A percentile compares a stretch with the other conserved stretches of the same genome.
Evolutionary conservation across 1,140 invertebrate genomes (phyloP).

Genomic region (Ganaspis sp.): DNA sequence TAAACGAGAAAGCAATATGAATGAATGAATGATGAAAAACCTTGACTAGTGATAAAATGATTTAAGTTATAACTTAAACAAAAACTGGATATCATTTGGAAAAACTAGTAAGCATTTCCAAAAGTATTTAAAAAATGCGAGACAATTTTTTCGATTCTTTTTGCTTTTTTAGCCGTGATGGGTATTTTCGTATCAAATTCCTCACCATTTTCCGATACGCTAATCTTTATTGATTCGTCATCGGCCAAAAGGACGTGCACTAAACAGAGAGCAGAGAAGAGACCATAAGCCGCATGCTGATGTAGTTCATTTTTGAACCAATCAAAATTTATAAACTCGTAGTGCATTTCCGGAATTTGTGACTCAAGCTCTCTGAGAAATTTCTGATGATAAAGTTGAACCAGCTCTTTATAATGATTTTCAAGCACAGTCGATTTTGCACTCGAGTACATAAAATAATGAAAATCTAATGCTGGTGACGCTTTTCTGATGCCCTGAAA

Average conservation of each 20-base stretch:
- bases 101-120: not conserved
- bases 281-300: conserved; percentile 55
- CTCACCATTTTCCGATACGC: conserved; percentile 20
- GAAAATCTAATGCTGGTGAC: conserved; percentile 63
- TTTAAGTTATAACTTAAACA: not conserved
- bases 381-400: conserved; percentile 61
- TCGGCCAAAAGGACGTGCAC: conserved; percentile 50
- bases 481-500: conserved; percentile 66
- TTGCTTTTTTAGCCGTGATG: conserved; percentile 25
- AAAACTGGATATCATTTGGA: too few species aligned
- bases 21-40: too few species aligned
- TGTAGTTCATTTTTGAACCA: conserved; percentile 60
- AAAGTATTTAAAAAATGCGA: conserved; percentile 37
- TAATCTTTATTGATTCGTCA: not conserved
- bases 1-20: too few species aligned
- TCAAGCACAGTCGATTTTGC: conserved; percentile 57
- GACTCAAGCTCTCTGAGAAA: conserved; percentile 50
- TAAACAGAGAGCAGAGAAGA: conserved; percentile 57
- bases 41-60: conserved; percentile 33
- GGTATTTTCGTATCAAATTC: not conserved
- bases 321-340: not conserved
- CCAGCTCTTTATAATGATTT: conserved; percentile 59
- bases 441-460: conserved; percentile 69
- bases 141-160: conserved; percentile 35
- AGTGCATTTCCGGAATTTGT: not conserved